Base-by-base conservation (phyloP, 2,888 invertebrate species). In the Monoplex corrugatus region DNA sequence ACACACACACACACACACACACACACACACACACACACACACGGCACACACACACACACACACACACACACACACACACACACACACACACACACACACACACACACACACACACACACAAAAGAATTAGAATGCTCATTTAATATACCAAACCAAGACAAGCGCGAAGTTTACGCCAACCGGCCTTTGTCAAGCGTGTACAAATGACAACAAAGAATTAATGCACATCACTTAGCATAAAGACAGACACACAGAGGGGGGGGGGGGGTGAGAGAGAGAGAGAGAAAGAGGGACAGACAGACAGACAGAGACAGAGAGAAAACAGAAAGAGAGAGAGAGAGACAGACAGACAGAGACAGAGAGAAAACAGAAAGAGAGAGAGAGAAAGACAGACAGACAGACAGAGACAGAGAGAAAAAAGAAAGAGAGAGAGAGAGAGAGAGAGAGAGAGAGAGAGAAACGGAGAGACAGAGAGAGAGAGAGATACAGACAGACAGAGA, bases 101-200 rank as follows among this genome's bases (percentile, higher is more conserved):
- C 84, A 84, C 84, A 84, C 84, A 84, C 84, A 50, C 50, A 84
- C 84, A 84, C 84, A 84, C 84, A 84, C 84, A 84, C 84, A 84
- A 44, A 84, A 44, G 45, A 44, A 84, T 45, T 35, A 13, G 45
- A 44, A 44, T 45, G 45, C 84, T 35, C 84, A 84, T 28, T 35
- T 45, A 84, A 44, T 35, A 44, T n/a, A 23, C 5, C 50, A 45
- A 44, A 44, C 84, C 10, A 44, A 50, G n/a, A 84, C 84, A 84
- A n/a, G 23, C n/a, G n/a, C n/a, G n/a, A n/a, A n/a, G n/a, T n/a
- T n/a, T n/a, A n/a, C n/a, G n/a, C n/a, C n/a, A n/a, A n/a, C n/a
- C n/a, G n/a, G n/a, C n/a, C n/a, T n/a, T 50, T 10, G 16, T 84
- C 84, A 13, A 10, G 19, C 38, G 5, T 38, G 28, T 82, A 82